These are phyloP conservation scores for Melinaea menophilus DNA, from an alignment of 2,888 invertebrate species.

Conservation along the genomic window DNA sequence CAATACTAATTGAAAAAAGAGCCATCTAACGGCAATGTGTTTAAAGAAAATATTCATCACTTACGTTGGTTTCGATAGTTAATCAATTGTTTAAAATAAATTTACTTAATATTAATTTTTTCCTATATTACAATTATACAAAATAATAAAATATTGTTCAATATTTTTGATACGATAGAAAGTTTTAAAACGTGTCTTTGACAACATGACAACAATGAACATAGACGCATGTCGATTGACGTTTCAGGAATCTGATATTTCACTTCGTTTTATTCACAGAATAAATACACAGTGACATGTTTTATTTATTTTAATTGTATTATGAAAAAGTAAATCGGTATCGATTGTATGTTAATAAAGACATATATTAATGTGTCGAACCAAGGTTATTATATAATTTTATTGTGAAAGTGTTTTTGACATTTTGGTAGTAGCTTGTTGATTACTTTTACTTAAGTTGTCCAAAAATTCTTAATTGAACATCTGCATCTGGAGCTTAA, in stretches of 20 bases:
- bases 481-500: conserved; percentile 19
- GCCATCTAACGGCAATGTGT: background rate
- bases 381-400: conserved; percentile 38
- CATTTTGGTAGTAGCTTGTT: conserved; percentile 52
- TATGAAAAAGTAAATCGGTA: conserved; percentile 30
- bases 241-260: conserved; percentile 51
- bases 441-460: conserved; percentile 56
- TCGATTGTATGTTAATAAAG: conserved; percentile 32
- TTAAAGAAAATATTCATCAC: background rate
- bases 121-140: no score
- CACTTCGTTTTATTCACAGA: conserved; percentile 46
- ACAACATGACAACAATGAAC: conserved; percentile 26
- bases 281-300: conserved; percentile 42
- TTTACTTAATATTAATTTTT: no score
- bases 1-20: background rate
- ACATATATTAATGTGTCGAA: conserved; percentile 23
- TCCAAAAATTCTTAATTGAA: conserved; percentile 27
- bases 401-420: conserved; percentile 44
- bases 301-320: conserved; percentile 38
- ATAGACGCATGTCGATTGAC: conserved; percentile 33
- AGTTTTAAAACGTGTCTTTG: conserved; percentile 25
- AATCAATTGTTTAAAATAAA: no score
- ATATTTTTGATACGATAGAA: background rate
- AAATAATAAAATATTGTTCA: background rate
- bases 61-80: no score